Evolutionary conservation across 2,113 vertebrate genomes (phyloP), one percentile per base, ranked within the genome.

Genomic region (Vulpes lagopus): DNA sequence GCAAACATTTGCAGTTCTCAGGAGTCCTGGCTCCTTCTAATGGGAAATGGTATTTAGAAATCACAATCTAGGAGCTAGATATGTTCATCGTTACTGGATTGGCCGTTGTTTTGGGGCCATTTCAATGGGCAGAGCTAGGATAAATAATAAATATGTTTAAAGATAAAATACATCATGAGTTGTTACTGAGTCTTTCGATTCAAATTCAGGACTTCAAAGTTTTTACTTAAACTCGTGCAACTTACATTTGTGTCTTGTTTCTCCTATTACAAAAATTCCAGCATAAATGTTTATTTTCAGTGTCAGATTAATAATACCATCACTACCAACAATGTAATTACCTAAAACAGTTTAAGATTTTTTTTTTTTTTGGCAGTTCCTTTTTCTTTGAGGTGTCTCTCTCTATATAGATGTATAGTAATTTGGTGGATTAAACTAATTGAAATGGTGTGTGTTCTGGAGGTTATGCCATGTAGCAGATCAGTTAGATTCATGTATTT

Each of bases 171-270:
- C 10, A 69, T 71, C 43, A 80, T 38, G 35, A 94, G 14, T 74
- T 86, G 25, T 90, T 60, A 62, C 30, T 91, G 55, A 80, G 57
- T 53, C 38, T 88, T 91, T 51, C 57, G 2, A 79, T 73, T 83
- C 35, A 85, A 51, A 81, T 89, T 60, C 43, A 89, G 59, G 20
- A 67, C 20, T 65, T 65, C 0, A 78, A 32, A 51, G 8, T 74
- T 97, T 95, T 96, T n/a, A 87, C 19, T 59, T 84, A 59, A 97
- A 69, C 8, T 43, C 32, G 57, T 81, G 53, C 10, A 51, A 57
- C 23, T 67, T 81, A 92, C 19, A 51, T 85, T 73, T 74, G 5
- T 90, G 57, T 86, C 15, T 89, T 23, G 67, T 89, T 85, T 92
- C 32, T 74, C 20, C 11, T 4, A 38, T 85, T 85, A 11, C 23